Evolutionary conservation across 2,797 vertebrate species (phyloP).

Genomic region (Microcaecilia unicolor): DNA sequence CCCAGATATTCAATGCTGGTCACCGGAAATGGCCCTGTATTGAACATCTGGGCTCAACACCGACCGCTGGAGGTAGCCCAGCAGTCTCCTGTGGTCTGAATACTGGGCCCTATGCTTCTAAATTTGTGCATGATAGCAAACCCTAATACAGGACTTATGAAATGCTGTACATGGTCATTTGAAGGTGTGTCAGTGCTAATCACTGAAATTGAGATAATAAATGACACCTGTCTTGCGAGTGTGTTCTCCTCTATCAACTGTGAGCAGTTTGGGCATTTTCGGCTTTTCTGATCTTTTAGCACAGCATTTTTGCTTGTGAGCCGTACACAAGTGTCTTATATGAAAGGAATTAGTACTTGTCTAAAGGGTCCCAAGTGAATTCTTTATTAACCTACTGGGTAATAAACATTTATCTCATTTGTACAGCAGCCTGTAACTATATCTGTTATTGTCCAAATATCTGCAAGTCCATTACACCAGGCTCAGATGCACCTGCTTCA

Average conservation of each 20-base stretch:
- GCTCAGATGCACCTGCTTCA: constrained; percentile 30
- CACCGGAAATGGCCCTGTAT: too few relatives aligned
- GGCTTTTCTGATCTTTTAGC: constrained; percentile 31
- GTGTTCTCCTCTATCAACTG: constrained; percentile 48
- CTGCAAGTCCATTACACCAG: constrained; percentile 34
- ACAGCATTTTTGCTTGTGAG: constrained; percentile 28
- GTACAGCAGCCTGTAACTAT: constrained; percentile 35
- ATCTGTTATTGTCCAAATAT: constrained; percentile 36
- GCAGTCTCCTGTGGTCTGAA: too few relatives aligned
- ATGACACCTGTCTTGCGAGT: constrained; percentile 46
- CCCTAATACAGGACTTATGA: constrained; percentile 7
- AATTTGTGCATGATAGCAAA: too few relatives aligned
- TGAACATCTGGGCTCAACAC: too few relatives aligned
- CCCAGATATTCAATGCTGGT: too few relatives aligned
- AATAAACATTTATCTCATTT: constrained; percentile 42
- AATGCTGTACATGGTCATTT: constrained; percentile 18
- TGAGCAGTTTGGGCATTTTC: background rate
- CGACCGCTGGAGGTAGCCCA: too few relatives aligned
- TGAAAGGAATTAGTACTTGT: constrained; percentile 31
- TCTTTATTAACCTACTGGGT: constrained; percentile 39
- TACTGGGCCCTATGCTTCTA: too few relatives aligned
- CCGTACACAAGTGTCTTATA: constrained; percentile 21
- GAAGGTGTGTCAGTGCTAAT: constrained; percentile 48
- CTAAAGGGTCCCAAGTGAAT: constrained; percentile 17
- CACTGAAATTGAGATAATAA: constrained; percentile 67